Evolutionary conservation across 2,113 vertebrate species (phyloP), one percentile per base, ranked within the genome.

Genomic region (Plestiodon gilberti): DNA sequence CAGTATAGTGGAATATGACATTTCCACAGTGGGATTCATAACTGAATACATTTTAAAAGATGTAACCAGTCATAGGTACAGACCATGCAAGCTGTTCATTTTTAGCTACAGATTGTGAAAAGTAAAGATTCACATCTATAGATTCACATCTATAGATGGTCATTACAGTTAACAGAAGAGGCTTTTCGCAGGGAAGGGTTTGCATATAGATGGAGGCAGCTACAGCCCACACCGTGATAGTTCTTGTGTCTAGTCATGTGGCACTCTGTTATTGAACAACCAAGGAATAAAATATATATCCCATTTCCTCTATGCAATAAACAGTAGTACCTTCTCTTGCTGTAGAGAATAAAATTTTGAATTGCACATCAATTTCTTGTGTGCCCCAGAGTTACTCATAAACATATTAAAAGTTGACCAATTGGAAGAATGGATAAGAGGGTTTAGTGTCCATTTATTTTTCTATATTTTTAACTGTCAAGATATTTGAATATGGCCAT

Each of bases 311-410:
- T 91, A 76, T 71, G 67, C 87, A 71, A 38, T 75, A 75, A 48
- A 2, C 82, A 85, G 73, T 76, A 81, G 48, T 28, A 0, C 2
- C 18, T 95, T 88, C 43, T 87, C 70, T 43, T 78, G n/a, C 22
- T 84, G 70, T 11, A 30, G 43, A 82, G 38, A 18, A 73, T 84
- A 69, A 84, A 76, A 55, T 85, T 71, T 91, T 91, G 7, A 9
- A 0, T 78, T 65, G 91, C 82, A 88, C 92, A 90, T 85, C 69
- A 86, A 83, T 62, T 87, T 92, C 82, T 85, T 91, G 69, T 77
- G 69, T 90, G 81, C 89, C 90, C 82, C 91, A 87, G 43, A 92
- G 86, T 87, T 92, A 23, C 15, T 94, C 71, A 25, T 71, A 93
- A 79, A 82, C 77, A 15, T 33, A 89, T 57, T 82, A 75, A 64